Conservation (phyloP, 2,888 invertebrate species). For the Pyralis farinalis region DNA sequence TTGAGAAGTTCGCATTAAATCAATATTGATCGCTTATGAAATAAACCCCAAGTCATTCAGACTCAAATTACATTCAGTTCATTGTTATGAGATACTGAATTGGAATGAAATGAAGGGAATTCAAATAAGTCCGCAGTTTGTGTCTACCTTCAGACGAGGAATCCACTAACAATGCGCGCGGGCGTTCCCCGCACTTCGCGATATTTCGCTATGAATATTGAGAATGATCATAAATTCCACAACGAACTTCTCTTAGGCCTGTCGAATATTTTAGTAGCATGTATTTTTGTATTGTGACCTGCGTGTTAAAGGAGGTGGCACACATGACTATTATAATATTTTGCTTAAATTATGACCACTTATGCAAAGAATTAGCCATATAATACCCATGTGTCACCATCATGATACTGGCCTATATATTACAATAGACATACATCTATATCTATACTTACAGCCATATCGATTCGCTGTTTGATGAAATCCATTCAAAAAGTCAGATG, state of each 20-base stretch:
- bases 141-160: slow-evolving; percentile 55
- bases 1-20: slow-evolving; percentile 8
- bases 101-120: slow-evolving; percentile 55
- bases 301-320: too few species aligned
- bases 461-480: too few species aligned
- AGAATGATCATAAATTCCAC: slow-evolving; percentile 64
- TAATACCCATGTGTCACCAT: too few species aligned
- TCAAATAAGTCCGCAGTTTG: slow-evolving; percentile 66
- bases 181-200: slow-evolving; percentile 20
- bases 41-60: slow-evolving; percentile 29
- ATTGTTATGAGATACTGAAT: slow-evolving; percentile 54
- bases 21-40: slow-evolving; percentile 19
- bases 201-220: slow-evolving; percentile 67
- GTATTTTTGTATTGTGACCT: slow-evolving; percentile 29
- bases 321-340: too few species aligned
- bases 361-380: too few species aligned
- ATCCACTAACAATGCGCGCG: slow-evolving; percentile 59
- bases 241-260: slow-evolving; percentile 35
- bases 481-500: too few species aligned
- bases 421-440: too few species aligned
- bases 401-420: too few species aligned
- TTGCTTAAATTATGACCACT: too few species aligned
- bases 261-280: slow-evolving; percentile 34
- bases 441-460: too few species aligned
- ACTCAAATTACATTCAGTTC: slow-evolving; percentile 44